Conservation (phyloP, 1,140 invertebrate species). For the Venturia canescens region DNA sequence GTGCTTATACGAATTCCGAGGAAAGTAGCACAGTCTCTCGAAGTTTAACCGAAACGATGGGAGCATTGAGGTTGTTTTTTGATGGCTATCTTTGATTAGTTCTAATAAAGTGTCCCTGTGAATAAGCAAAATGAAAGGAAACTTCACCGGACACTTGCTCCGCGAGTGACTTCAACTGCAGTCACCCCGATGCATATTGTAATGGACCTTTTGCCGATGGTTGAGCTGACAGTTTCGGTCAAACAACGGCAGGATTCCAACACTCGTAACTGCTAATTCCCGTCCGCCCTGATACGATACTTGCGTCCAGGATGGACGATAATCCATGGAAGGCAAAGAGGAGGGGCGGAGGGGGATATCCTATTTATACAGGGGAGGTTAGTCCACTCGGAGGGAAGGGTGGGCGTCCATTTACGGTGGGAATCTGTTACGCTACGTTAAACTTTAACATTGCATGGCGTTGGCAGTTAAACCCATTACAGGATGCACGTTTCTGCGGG, state of each 20-base stretch:
- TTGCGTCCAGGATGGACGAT: not conserved
- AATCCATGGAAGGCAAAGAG: not conserved
- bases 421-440: constrained; percentile 46
- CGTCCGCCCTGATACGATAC: constrained; percentile 18
- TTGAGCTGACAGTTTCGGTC: constrained; percentile 23
- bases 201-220: constrained; percentile 2
- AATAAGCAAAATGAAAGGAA: not conserved
- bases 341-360: not conserved
- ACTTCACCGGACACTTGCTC: not conserved
- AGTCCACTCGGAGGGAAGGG: not conserved
- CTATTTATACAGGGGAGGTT: too few relatives aligned
- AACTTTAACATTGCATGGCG: constrained; percentile 34
- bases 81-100: not conserved
- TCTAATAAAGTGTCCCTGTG: too few relatives aligned
- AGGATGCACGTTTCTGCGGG: not conserved
- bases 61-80: not conserved
- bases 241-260: constrained; percentile 24
- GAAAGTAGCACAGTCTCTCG: too few relatives aligned
- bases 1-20: too few relatives aligned
- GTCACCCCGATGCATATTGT: constrained; percentile 12
- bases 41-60: too few relatives aligned
- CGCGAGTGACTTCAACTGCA: constrained; percentile 11
- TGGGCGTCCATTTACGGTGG: too few relatives aligned
- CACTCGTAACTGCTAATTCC: constrained; percentile 43
- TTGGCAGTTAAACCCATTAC: constrained; percentile 39